A percentile compares a stretch with the other conserved stretches of the same genome.
Evolutionary conservation across 2,113 vertebrate genomes (phyloP).

Genomic region (Eulemur rufifrons): DNA sequence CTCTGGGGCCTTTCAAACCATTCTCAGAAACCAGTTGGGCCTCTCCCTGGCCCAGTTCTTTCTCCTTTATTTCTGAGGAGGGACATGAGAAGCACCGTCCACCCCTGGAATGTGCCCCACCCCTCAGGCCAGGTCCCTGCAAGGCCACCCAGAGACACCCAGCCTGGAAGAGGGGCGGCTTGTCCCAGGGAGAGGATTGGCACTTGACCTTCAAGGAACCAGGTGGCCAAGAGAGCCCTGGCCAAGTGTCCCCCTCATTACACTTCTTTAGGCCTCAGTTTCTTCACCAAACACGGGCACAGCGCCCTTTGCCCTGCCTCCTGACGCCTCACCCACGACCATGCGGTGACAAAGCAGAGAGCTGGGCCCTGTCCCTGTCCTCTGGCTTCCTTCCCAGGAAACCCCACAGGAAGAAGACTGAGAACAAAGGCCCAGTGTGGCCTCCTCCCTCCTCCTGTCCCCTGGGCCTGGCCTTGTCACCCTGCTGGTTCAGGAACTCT

Average conservation of each 20-base stretch:
- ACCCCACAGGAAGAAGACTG: not conserved
- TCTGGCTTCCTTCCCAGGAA: not conserved
- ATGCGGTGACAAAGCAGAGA: not conserved
- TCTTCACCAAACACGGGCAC: not conserved
- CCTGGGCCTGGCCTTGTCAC: not conserved
- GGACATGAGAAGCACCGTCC: not conserved
- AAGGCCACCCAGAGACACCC: not conserved
- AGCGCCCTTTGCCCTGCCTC: not conserved
- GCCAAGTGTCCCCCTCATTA: fast-evolving
- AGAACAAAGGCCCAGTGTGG: fast-evolving
- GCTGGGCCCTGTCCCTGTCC: not conserved
- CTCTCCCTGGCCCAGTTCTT: not conserved
- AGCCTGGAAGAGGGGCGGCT: not conserved
- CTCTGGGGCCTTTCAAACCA: not conserved
- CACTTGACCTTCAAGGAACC: not conserved
- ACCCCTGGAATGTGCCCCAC: too few species aligned
- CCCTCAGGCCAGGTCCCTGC: not conserved
- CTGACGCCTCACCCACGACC: not conserved
- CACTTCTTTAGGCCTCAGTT: not conserved
- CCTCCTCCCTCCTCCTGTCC: not conserved
- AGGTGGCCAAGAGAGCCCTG: not conserved
- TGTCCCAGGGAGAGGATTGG: not conserved
- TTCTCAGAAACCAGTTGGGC: not conserved
- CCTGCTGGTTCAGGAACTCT: not conserved
- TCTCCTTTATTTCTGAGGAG: not conserved